Evolutionary conservation across 2,797 vertebrate genomes (phyloP).

Genomic region (Cephalopachus bancanus): DNA sequence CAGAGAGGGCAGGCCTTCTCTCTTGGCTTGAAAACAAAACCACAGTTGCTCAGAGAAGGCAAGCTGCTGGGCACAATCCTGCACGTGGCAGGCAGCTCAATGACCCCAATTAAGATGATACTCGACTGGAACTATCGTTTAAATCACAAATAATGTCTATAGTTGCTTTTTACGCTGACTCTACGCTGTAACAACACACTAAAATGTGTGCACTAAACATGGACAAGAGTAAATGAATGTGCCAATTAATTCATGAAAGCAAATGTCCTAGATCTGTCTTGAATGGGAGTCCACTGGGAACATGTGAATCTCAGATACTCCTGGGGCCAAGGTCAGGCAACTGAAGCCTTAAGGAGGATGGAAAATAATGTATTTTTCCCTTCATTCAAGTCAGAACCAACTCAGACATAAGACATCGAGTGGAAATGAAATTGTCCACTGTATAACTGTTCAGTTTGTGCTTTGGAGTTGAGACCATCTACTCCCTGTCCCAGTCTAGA

Average conservation of each 20-base stretch:
- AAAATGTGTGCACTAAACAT: neutral
- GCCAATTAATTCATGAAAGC: neutral
- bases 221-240: neutral
- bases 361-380: neutral
- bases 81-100: neutral
- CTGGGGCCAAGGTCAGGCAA: neutral
- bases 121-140: neutral
- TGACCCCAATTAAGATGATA: conserved; percentile 12
- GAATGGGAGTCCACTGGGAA: neutral
- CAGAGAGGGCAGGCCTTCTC: neutral
- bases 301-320: neutral
- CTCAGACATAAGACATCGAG: neutral
- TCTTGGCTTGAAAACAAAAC: conserved; percentile 56
- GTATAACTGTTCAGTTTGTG: neutral
- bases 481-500: neutral
- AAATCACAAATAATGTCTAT: conserved; percentile 10
- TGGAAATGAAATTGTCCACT: neutral
- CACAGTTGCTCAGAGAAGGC: conserved; percentile 38
- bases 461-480: neutral
- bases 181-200: neutral
- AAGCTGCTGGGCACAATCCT: neutral
- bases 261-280: neutral
- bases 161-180: conserved; percentile 15
- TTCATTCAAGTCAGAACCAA: neutral
- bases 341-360: neutral